Conservation (phyloP, 2,797 vertebrate genomes). For the Tadarida brasiliensis region DNA sequence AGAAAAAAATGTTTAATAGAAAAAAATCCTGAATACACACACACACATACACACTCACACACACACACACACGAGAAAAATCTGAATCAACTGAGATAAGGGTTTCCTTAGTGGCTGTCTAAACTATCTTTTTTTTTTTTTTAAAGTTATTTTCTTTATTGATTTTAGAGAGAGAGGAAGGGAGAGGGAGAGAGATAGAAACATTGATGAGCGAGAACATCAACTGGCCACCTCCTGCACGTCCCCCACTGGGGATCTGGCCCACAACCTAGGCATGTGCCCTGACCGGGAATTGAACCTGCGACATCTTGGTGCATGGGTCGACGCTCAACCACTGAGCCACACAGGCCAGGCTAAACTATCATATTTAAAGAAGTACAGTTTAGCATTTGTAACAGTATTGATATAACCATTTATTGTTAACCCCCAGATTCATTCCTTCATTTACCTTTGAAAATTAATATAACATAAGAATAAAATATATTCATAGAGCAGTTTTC, state of each 20-base stretch:
- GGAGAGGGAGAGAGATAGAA: too few relatives aligned
- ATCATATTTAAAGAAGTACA: slow-evolving; percentile 28
- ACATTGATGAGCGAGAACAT: too few relatives aligned
- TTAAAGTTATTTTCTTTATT: too few relatives aligned
- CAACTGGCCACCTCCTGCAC: too few relatives aligned
- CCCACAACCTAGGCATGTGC: too few relatives aligned
- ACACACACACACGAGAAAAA: background rate
- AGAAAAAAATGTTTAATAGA: background rate
- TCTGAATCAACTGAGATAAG: background rate
- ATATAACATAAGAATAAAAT: slow-evolving; percentile 49
- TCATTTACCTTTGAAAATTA: slow-evolving; percentile 50
- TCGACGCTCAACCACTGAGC: too few relatives aligned
- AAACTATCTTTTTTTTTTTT: background rate
- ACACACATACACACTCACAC: background rate
- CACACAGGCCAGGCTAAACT: background rate
- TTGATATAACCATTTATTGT: background rate
- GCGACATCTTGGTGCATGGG: too few relatives aligned
- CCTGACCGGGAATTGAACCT: too few relatives aligned
- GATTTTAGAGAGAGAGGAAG: too few relatives aligned
- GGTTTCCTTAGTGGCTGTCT: background rate
- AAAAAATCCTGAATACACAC: background rate
- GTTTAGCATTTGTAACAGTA: background rate
- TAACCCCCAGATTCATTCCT: background rate
- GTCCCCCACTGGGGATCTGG: too few relatives aligned
- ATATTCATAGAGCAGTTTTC: background rate